A percentile compares a stretch with the other conserved stretches of the same genome.
Conservation (phyloP, 1,140 invertebrate genomes). For the Amyelois transitella region DNA sequence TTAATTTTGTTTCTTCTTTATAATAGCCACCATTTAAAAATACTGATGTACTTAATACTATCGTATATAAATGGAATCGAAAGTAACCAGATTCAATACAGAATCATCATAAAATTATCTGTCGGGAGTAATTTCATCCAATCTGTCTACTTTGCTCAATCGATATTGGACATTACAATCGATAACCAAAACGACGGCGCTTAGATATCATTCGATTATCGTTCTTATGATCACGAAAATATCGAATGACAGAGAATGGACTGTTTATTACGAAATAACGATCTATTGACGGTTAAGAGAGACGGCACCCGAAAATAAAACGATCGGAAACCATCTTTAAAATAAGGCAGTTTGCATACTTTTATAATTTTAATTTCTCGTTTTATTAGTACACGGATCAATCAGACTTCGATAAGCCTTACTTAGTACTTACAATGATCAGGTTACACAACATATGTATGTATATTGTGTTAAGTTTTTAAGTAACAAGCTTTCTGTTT, state of each 20-base stretch:
- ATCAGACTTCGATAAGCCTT: too few relatives aligned
- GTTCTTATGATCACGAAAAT: conserved; percentile 54
- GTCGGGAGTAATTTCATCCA: background rate
- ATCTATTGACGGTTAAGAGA: conserved; percentile 38
- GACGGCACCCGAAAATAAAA: conserved; percentile 70
- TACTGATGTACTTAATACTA: too few relatives aligned
- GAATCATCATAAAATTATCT: background rate
- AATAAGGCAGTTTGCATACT: background rate
- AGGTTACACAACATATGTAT: too few relatives aligned
- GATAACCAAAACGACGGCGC: conserved; percentile 54
- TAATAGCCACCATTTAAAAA: too few relatives aligned
- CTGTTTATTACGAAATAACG: conserved; percentile 71
- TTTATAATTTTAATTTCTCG: background rate
- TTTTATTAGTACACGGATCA: too few relatives aligned
- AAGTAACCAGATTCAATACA: background rate
- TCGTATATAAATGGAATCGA: too few relatives aligned
- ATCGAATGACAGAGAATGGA: conserved; percentile 68
- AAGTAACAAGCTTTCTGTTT: too few relatives aligned
- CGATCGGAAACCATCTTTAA: conserved; percentile 34
- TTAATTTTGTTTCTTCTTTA: too few relatives aligned
- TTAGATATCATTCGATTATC: conserved; percentile 44
- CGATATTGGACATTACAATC: conserved; percentile 46
- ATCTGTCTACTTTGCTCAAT: conserved; percentile 33
- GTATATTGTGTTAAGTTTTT: too few relatives aligned
- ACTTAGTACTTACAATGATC: too few relatives aligned